These are phyloP conservation scores for Cactoblastis cactorum DNA, from an alignment of 2,888 invertebrate genomes.

Conservation along the genomic window DNA sequence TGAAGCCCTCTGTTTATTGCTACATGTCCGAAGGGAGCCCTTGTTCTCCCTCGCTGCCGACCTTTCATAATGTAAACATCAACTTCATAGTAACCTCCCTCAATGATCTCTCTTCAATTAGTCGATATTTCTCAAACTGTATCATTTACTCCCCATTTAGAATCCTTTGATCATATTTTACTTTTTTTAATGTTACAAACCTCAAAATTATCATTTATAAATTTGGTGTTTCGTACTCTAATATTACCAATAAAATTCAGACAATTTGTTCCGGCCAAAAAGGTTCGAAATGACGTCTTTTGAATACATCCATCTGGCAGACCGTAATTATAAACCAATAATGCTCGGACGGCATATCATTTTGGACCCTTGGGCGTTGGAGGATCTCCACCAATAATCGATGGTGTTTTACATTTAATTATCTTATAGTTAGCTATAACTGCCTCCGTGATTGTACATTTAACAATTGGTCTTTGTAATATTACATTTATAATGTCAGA, in stretches of 20 bases:
- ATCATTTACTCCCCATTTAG: conserved; percentile 1
- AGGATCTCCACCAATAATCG: conserved; percentile 27
- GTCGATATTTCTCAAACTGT: conserved; percentile 7
- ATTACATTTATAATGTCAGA: conserved; percentile 20
- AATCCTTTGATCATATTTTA: conserved; percentile 12
- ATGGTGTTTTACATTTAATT: conserved; percentile 33
- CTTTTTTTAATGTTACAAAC: conserved; percentile 12
- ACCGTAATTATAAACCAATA: conserved; percentile 38
- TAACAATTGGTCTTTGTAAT: conserved; percentile 17
- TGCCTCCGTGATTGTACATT: conserved; percentile 19
- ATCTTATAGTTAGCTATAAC: conserved; percentile 23
- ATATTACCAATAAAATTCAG: conserved; percentile 23
- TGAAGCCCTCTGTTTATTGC: conserved; percentile 60
- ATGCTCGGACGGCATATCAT: conserved; percentile 41
- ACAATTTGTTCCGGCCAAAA: conserved; percentile 20
- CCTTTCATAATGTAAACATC: conserved; percentile 50
- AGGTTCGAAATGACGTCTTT: conserved; percentile 21
- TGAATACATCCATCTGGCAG: conserved; percentile 27
- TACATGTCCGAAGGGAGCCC: conserved; percentile 53
- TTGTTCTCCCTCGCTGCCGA: conserved; percentile 36
- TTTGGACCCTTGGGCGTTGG: conserved; percentile 29
- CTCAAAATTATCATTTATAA: conserved; percentile 10
- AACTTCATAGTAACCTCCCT: conserved; percentile 29
- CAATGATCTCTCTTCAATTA: conserved; percentile 10
- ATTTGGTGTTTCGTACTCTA: conserved; percentile 20